These are phyloP conservation scores for Sabatieria punctata DNA, from an alignment of 2,888 invertebrate species.

Conservation along the genomic window DNA sequence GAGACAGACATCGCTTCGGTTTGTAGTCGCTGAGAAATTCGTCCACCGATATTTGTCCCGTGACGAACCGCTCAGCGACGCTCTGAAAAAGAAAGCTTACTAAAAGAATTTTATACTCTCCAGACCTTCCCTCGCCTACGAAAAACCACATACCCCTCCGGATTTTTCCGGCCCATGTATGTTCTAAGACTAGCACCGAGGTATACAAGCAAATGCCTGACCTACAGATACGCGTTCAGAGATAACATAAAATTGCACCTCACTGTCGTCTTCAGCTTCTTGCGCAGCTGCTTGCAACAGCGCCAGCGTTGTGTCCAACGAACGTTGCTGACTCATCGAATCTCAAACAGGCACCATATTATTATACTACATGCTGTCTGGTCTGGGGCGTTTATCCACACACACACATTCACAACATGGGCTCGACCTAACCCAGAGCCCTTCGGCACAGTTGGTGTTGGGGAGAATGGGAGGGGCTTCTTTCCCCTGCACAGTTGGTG, in stretches of 20 bases:
- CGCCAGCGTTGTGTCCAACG: conserved; percentile 67
- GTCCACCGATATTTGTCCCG: conserved; percentile 51
- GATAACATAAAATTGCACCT: conserved; percentile 43
- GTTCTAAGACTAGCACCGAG: conserved; percentile 2
- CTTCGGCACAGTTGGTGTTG: too few relatives aligned
- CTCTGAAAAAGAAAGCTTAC: conserved; percentile 14
- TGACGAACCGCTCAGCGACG: conserved; percentile 59
- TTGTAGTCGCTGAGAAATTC: conserved; percentile 69
- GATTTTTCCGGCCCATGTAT: too few relatives aligned
- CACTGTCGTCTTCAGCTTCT: conserved; percentile 80
- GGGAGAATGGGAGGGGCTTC: too few relatives aligned
- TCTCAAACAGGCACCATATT: conserved; percentile 42
- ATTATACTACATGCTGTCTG: too few relatives aligned
- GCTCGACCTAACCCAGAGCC: too few relatives aligned
- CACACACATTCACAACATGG: too few relatives aligned
- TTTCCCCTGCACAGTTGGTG: too few relatives aligned
- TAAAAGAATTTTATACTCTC: conserved; percentile 12
- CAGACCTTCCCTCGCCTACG: too few relatives aligned
- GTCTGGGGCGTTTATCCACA: too few relatives aligned
- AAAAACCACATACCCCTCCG: too few relatives aligned
- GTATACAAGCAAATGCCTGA: too few relatives aligned
- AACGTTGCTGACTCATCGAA: conserved; percentile 54
- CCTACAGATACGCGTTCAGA: not conserved
- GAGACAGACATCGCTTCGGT: conserved; percentile 54
- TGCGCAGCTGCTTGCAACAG: conserved; percentile 75